These are phyloP conservation scores for Acanthiza pusilla DNA, from an alignment of 2,797 vertebrate species.

Conservation along the genomic window DNA sequence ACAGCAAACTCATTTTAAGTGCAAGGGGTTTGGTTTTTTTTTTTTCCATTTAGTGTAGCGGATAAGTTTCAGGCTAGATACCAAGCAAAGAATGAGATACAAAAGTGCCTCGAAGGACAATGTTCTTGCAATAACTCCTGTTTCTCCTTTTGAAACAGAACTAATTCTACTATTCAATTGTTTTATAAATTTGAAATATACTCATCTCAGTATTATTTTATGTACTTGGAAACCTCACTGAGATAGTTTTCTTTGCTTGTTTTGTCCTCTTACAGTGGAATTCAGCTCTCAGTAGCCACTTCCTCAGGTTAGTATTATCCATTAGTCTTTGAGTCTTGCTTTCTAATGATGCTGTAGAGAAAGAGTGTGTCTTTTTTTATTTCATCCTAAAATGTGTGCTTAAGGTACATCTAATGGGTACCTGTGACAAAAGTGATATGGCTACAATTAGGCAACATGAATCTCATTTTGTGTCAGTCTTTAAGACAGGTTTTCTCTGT, in stretches of 20 bases:
- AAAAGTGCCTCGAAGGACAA: not conserved
- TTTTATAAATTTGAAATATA: not conserved
- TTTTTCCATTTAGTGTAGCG: not conserved
- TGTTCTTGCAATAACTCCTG: not conserved
- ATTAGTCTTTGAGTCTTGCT: not conserved
- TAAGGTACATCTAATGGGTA: not conserved
- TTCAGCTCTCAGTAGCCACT: not conserved
- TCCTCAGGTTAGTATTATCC: not conserved
- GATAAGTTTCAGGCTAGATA: not conserved
- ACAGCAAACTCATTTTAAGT: not conserved
- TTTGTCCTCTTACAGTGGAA: not conserved
- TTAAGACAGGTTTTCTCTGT: not conserved
- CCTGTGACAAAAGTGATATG: not conserved
- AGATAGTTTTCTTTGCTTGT: not conserved
- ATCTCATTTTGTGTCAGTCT: not conserved
- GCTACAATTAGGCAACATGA: rapidly evolving
- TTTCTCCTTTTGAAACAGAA: not conserved
- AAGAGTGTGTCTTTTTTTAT: not conserved
- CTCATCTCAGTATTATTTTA: not conserved
- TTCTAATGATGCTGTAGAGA: not conserved
- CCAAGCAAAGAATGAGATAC: not conserved
- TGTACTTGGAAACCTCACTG: not conserved
- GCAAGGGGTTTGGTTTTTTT: not conserved
- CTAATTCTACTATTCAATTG: not conserved
- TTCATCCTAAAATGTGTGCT: not conserved